A percentile compares a stretch with the other conserved stretches of the same genome.
These are phyloP conservation scores for Phortica variegata DNA, from an alignment of 1,140 invertebrate species.

Conservation along the genomic window DNA sequence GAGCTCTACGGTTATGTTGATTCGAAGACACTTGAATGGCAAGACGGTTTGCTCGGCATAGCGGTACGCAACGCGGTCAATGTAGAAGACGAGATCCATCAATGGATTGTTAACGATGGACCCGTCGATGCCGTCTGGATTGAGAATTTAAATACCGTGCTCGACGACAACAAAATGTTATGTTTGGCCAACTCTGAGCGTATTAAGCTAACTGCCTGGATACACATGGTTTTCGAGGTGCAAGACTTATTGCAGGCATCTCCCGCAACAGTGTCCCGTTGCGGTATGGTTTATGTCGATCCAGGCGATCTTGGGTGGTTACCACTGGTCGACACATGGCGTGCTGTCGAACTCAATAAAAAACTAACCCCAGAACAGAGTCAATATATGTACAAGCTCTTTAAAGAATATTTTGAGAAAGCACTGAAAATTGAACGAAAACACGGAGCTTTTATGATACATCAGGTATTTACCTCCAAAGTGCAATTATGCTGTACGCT, in stretches of 20 bases:
- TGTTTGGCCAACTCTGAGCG: slow-evolving; percentile 85
- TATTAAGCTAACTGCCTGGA: slow-evolving; percentile 81
- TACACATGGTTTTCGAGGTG: slow-evolving; percentile 87
- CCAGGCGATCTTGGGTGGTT: slow-evolving; percentile 77
- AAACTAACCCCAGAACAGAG: slow-evolving; percentile 62
- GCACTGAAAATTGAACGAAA: slow-evolving; percentile 68
- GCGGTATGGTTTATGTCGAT: slow-evolving; percentile 91
- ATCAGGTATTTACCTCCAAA: slow-evolving; percentile 81
- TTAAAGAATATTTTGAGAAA: slow-evolving; percentile 65
- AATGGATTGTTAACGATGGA: slow-evolving; percentile 86
- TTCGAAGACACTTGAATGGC: slow-evolving; percentile 82
- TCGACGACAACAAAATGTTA: slow-evolving; percentile 94
- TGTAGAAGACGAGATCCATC: slow-evolving; percentile 68
- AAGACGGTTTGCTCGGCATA: slow-evolving; percentile 78
- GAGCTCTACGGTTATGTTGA: slow-evolving; percentile 89
- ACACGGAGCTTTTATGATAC: slow-evolving; percentile 65
- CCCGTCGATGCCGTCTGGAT: slow-evolving; percentile 95
- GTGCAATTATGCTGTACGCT: slow-evolving; percentile 72
- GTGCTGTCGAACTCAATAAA: slow-evolving; percentile 62
- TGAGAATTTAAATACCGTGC: slow-evolving; percentile 90
- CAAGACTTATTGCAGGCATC: slow-evolving; percentile 83
- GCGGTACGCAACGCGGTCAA: slow-evolving; percentile 70
- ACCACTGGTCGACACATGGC: slow-evolving; percentile 80
- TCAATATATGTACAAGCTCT: slow-evolving; percentile 64
- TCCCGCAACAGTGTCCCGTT: slow-evolving; percentile 83